Evolutionary conservation across 2,113 vertebrate species (phyloP), one percentile per base, ranked within the genome.

Genomic region (Gymnogyps californianus): DNA sequence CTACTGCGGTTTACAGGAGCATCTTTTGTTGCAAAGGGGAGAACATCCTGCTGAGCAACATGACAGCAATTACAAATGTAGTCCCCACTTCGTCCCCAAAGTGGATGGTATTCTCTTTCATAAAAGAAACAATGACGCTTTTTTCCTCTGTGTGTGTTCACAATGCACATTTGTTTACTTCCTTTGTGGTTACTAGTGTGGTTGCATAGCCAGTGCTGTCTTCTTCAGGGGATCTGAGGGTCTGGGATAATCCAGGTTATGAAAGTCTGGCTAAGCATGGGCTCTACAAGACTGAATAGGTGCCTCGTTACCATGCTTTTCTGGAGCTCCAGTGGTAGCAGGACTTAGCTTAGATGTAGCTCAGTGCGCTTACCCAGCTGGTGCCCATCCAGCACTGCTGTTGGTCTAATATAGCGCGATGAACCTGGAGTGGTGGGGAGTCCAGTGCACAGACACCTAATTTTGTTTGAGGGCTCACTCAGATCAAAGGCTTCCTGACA

Each of bases 351-450:
- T 36, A 25, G 44, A 9, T 1, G 10, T 28, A n/a, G 34, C 47
- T 89, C 9, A 9, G 22, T 55, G 76, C 3, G 0, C 21, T 78
- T 59, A 24, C 70, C 28, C 32, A 46, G 59, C 32, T 74, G 79
- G 21, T 64, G 49, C 58, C 57, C 22, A 2, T 13, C 24, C 5
- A 7, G 21, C 7, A 7, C 51, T 36, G 7, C 29, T 65, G 21
- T 28, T 32, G n/a, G 4, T 69, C 46, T 51, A 1, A 38, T 3
- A 20, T 1, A 51, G 29, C 21, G 0, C 0, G 0, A 42, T 29
- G 69, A 64, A 8, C 32, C 20, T 28, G 57, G 42, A 15, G 22
- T 14, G 15, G 11, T 57, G 78, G 7, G 21, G 52, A 26, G 13
- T 64, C 8, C 26, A 2, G 51, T 18, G 40, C 74, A 16, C 57